Base-by-base conservation (phyloP, 2,888 invertebrate species). In the Gymnocheta viridis region DNA sequence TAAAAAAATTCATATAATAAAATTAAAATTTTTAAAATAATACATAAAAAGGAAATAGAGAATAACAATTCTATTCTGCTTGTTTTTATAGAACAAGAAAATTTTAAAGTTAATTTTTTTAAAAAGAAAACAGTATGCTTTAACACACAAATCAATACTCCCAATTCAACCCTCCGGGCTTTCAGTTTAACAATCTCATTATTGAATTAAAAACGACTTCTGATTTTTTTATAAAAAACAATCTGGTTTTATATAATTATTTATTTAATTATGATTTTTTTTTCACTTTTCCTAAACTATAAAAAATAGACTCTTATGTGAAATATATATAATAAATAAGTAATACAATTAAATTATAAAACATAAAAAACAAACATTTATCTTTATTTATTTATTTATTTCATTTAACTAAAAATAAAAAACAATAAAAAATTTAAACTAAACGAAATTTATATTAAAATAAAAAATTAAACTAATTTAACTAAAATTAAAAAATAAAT, bases 381-480 rank as follows among this genome's bases (percentile, higher is more conserved):
- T 29, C n/a, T 58, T 73, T 38, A 29, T 38, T 6, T 24, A 66
- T 27, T 29, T 47, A 58, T 27, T 54, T 27, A 35, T 49, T 49
- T 60, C 56, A 51, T 49, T 76, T 64, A 78, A 73, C 67, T 66
- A 83, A 80, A 80, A 82, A 67, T 72, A 82, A 67, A 73, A 82
- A 81, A 73, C 77, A 84, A 81, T 49, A 82, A 84, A 81, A 77
- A 84, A 64, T 44, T 67, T 38, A 56, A 62, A 66, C 79, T 79
- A 83, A 80, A 79, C 41, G 67, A 74, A 49, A 64, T 19, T 60
- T 44, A 29, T 47, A 27, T 19, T 29, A 41, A 54, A 17, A 51
- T 12, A 29, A 41, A 27, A 70, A 84, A 64, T 69, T 77, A 69
- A 54, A 56, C 49, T 84, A 82, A 66, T 69, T 74, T 69, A 73